Percentiles rank a stretch among this genome's conserved stretches.
Evolutionary conservation across 2,888 invertebrate genomes (phyloP).

Genomic region (Euplexia lucipara): DNA sequence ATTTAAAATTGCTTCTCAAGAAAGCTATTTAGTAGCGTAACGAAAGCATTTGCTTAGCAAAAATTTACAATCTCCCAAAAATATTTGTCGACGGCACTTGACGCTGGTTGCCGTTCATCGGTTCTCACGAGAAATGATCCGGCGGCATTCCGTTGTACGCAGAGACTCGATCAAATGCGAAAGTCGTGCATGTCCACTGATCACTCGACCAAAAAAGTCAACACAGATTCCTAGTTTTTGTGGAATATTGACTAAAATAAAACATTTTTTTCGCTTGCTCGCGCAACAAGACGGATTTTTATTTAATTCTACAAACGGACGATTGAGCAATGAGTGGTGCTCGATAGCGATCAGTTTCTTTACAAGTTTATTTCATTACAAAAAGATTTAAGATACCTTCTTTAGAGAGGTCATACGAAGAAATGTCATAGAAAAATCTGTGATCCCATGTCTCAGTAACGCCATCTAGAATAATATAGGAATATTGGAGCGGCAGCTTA

Average conservation of each 20-base stretch:
- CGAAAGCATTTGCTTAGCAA: conserved; percentile 88
- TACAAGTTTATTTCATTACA: background rate
- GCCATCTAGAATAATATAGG: too few species aligned
- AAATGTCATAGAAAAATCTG: too few species aligned
- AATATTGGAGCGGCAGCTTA: too few species aligned
- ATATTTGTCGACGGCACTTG: conserved; percentile 84
- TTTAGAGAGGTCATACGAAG: too few species aligned
- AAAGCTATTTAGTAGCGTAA: conserved; percentile 84
- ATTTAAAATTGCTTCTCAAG: conserved; percentile 83
- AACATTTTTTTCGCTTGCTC: conserved; percentile 56
- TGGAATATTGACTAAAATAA: conserved; percentile 71
- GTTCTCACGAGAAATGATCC: conserved; percentile 89
- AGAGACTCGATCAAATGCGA: conserved; percentile 84
- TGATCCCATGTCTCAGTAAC: too few species aligned
- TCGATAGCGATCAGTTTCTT: conserved; percentile 16
- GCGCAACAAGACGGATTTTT: conserved; percentile 47
- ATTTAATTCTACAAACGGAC: conserved; percentile 42
- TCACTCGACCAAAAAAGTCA: conserved; percentile 85
- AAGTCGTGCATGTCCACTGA: conserved; percentile 89
- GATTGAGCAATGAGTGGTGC: conserved; percentile 35
- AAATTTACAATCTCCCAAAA: conserved; percentile 86
- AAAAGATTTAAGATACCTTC: too few species aligned
- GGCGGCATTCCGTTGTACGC: conserved; percentile 85
- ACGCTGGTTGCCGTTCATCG: conserved; percentile 71
- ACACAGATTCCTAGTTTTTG: conserved; percentile 81